Percentiles rank a stretch among this genome's conserved stretches.
These are phyloP conservation scores for Hemicrepidius hirtus DNA, from an alignment of 2,888 invertebrate genomes.

Conservation along the genomic window DNA sequence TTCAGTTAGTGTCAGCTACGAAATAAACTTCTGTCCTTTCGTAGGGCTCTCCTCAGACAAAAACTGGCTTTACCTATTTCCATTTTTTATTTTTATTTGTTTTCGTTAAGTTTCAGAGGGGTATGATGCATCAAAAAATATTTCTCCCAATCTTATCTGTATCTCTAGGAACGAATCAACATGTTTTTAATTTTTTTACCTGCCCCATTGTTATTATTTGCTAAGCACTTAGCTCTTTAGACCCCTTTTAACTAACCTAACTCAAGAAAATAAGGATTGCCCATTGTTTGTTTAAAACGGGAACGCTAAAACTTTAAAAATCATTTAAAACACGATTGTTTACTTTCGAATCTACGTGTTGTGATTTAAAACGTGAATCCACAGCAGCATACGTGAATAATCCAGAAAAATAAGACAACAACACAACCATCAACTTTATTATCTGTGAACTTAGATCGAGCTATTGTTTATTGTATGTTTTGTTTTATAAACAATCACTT, in stretches of 20 bases:
- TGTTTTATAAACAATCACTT: conserved; percentile 59
- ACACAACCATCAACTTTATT: conserved; percentile 26
- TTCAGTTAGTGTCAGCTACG: too few species aligned
- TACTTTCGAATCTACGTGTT: conserved; percentile 20
- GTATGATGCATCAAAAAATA: neutral
- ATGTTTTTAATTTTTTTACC: conserved; percentile 2
- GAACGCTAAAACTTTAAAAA: neutral
- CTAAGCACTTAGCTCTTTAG: conserved; percentile 3
- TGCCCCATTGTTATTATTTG: neutral
- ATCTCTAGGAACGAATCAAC: neutral
- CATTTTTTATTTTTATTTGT: too few species aligned
- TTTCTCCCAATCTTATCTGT: neutral
- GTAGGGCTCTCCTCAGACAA: too few species aligned
- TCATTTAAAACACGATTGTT: conserved; percentile 9
- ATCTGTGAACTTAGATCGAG: conserved; percentile 45
- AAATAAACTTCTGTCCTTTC: too few species aligned
- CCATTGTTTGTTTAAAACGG: conserved; percentile 17
- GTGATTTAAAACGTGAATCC: conserved; percentile 12
- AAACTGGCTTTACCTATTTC: too few species aligned
- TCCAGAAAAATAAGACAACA: conserved; percentile 25
- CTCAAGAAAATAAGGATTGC: conserved; percentile 16
- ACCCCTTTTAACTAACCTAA: conserved; percentile 25
- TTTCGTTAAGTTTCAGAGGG: too few species aligned
- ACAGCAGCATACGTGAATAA: conserved; percentile 20
- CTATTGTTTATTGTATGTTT: conserved; percentile 60